Evolutionary conservation across 92 coral and sea anemone genomes (phyloP).

Genomic region (Chrysogorgia sp.): DNA sequence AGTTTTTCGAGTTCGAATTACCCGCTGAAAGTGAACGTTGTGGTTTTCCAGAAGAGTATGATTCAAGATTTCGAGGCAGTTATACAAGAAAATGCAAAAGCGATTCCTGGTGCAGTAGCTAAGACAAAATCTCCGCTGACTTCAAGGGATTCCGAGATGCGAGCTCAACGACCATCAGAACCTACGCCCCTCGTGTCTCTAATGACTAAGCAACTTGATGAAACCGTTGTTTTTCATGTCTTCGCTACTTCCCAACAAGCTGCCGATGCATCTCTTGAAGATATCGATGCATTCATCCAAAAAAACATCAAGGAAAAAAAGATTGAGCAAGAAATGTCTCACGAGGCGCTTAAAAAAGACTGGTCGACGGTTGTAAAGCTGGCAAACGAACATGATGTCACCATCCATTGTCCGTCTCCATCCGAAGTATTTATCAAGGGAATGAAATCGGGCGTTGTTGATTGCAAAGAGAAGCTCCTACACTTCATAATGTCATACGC

Average conservation of each 20-base stretch:
- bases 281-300: background rate
- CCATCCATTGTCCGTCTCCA: background rate
- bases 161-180: background rate
- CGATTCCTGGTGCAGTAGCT: too few relatives aligned
- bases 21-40: background rate
- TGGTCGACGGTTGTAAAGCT: background rate
- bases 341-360: background rate
- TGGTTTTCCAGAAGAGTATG: slow-evolving; percentile 17
- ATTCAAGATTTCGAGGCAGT: slow-evolving; percentile 9
- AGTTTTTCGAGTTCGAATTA: background rate
- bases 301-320: background rate
- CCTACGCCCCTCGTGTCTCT: background rate
- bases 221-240: background rate
- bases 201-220: too few relatives aligned
- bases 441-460: background rate
- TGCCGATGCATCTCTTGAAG: background rate
- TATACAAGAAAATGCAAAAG: background rate
- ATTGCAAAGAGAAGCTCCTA: background rate
- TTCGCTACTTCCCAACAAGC: background rate
- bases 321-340: background rate
- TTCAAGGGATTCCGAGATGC: too few relatives aligned
- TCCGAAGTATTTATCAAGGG: background rate
- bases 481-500: background rate
- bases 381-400: background rate
- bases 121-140: too few relatives aligned